These are phyloP conservation scores for Vanessa tameamea DNA, from an alignment of 1,140 invertebrate genomes.

Conservation along the genomic window DNA sequence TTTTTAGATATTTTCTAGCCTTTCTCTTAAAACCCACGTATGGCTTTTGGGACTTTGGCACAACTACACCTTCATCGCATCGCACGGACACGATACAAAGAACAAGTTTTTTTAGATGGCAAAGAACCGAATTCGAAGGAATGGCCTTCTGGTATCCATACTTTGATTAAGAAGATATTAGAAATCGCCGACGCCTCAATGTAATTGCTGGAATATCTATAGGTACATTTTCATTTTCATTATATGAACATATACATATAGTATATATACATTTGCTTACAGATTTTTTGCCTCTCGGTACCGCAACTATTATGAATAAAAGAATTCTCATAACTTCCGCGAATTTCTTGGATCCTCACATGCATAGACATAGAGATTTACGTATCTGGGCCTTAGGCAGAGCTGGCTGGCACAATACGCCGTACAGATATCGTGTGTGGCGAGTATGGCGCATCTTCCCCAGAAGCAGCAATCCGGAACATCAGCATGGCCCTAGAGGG, in stretches of 20 bases:
- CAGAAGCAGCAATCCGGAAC: conserved; percentile 55
- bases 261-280: conserved; percentile 25
- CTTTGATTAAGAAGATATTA: conserved; percentile 42
- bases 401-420: conserved; percentile 41
- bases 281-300: conserved; percentile 47
- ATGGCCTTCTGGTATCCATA: conserved; percentile 27
- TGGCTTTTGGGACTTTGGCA: conserved; percentile 49
- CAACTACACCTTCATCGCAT: conserved; percentile 29
- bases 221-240: conserved; percentile 36
- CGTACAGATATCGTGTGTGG: conserved; percentile 61
- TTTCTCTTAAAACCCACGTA: background rate
- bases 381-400: conserved; percentile 58
- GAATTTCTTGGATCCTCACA: conserved; percentile 49
- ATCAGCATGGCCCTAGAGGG: conserved; percentile 52
- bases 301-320: conserved; percentile 50
- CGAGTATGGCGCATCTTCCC: conserved; percentile 52
- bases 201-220: conserved; percentile 52
- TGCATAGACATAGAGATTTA: conserved; percentile 46
- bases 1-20: conserved; percentile 10
- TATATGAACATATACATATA: too few species aligned
- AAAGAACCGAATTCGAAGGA: conserved; percentile 35
- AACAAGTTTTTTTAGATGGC: conserved; percentile 56
- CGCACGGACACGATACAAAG: conserved; percentile 24
- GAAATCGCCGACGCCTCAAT: conserved; percentile 30
- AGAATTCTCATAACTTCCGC: conserved; percentile 51